These are phyloP conservation scores for Synchiropus splendidus DNA, from an alignment of 2,113 vertebrate genomes.

Conservation along the genomic window DNA sequence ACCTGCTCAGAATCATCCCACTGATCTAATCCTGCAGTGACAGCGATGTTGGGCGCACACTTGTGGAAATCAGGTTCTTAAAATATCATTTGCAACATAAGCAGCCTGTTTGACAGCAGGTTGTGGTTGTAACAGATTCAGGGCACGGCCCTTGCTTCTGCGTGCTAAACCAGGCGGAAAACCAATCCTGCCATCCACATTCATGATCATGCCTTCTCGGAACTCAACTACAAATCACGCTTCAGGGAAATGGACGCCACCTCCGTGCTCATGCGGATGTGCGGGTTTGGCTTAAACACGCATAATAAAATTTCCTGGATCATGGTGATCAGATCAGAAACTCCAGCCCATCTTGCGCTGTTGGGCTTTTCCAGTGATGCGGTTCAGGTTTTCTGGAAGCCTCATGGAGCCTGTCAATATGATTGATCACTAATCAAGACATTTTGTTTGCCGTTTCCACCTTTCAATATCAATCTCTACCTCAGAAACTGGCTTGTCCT, in stretches of 20 bases:
- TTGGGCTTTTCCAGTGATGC: slow-evolving; percentile 23
- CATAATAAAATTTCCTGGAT: too few species aligned
- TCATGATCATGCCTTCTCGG: slow-evolving; percentile 35
- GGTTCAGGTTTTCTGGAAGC: slow-evolving; percentile 24
- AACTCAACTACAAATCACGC: slow-evolving; percentile 19
- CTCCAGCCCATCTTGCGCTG: too few species aligned
- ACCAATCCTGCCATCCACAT: slow-evolving; percentile 35
- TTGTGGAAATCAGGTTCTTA: slow-evolving; percentile 6
- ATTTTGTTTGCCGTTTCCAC: slow-evolving; percentile 7
- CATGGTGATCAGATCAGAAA: too few species aligned
- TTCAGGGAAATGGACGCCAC: slow-evolving; percentile 19
- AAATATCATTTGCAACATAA: slow-evolving; percentile 3
- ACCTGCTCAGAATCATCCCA: too few species aligned
- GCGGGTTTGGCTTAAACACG: not conserved
- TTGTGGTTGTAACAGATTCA: slow-evolving; percentile 10
- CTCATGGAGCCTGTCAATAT: slow-evolving; percentile 23
- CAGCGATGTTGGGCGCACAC: too few species aligned
- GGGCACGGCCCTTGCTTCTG: not conserved
- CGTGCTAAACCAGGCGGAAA: slow-evolving; percentile 12
- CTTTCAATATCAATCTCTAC: slow-evolving; percentile 3
- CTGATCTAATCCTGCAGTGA: too few species aligned
- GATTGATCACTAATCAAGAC: slow-evolving; percentile 26
- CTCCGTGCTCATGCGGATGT: not conserved
- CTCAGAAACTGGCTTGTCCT: slow-evolving; percentile 3
- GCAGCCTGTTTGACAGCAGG: too few species aligned